Evolutionary conservation across 2,797 vertebrate genomes (phyloP).

Genomic region (Hephaestus fuliginosus): DNA sequence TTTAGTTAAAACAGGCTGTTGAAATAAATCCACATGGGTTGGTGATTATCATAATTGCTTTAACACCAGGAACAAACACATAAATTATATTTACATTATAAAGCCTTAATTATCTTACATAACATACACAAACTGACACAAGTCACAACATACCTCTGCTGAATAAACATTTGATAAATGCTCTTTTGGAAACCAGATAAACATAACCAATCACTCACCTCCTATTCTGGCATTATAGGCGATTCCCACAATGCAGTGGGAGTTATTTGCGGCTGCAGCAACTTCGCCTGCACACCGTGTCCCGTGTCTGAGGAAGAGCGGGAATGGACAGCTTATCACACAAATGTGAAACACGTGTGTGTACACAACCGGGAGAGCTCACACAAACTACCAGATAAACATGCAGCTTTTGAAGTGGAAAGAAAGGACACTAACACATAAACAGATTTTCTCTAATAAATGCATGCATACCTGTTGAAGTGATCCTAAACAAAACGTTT

Average conservation of each 20-base stretch:
- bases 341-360: constrained; percentile 27
- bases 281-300: constrained; percentile 99
- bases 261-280: constrained; percentile 97
- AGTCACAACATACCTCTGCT: neutral
- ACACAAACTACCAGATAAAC: constrained; percentile 44
- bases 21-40: neutral
- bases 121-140: neutral
- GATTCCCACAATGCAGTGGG: constrained; percentile 97
- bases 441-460: constrained; percentile 43
- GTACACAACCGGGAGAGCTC: constrained; percentile 32
- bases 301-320: constrained; percentile 90
- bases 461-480: constrained; percentile 34
- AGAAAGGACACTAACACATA: constrained; percentile 15
- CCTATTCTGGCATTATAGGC: constrained; percentile 98
- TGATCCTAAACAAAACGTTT: constrained; percentile 10
- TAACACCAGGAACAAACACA: constrained; percentile 1
- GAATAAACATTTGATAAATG: constrained; percentile 17
- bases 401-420: constrained; percentile 38
- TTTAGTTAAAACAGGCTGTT: neutral
- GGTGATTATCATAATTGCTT: neutral
- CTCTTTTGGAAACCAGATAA: neutral
- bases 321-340: constrained; percentile 39
- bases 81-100: no score
- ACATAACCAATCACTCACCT: constrained; percentile 85
- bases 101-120: constrained; percentile 2